Conservation (phyloP, 2,797 vertebrate species). For the Pipistrellus kuhlii region DNA sequence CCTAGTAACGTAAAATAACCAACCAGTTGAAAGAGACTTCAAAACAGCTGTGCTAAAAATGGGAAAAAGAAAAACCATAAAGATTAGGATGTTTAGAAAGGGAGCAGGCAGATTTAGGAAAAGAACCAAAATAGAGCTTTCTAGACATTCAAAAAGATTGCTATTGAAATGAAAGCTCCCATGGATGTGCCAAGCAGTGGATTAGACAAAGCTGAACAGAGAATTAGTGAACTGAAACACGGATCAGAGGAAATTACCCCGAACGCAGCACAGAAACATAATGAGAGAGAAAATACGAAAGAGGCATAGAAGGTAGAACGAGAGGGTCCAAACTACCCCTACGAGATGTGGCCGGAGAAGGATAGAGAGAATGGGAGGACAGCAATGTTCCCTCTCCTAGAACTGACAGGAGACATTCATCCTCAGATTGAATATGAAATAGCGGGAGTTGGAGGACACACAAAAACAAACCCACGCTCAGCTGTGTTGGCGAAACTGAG, state of each 20-base stretch:
- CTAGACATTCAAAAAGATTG: slow-evolving; percentile 26
- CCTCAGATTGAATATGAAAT: slow-evolving; percentile 25
- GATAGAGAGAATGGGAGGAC: not conserved
- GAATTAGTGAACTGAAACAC: slow-evolving; percentile 53
- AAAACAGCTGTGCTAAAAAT: not conserved
- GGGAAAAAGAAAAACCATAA: not conserved
- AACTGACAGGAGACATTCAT: not conserved
- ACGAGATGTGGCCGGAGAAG: not conserved
- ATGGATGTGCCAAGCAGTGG: not conserved
- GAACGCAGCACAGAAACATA: not conserved
- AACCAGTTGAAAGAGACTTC: slow-evolving; percentile 2
- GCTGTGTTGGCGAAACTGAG: not conserved
- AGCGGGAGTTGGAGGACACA: not conserved
- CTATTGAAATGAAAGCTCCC: not conserved
- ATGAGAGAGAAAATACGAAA: not conserved
- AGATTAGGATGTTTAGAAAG: slow-evolving; percentile 46
- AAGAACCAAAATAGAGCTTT: not conserved
- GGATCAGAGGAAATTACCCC: not conserved
- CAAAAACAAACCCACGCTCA: slow-evolving; percentile 1
- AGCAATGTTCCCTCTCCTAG: not conserved
- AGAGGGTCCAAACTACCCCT: not conserved
- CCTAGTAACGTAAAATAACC: slow-evolving; percentile 8
- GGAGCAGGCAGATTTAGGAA: not conserved
- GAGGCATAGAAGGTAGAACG: not conserved
- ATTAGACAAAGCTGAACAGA: slow-evolving; percentile 55